Evolutionary conservation across 2,888 invertebrate species (phyloP).

Genomic region (Enchytraeus crypticus): DNA sequence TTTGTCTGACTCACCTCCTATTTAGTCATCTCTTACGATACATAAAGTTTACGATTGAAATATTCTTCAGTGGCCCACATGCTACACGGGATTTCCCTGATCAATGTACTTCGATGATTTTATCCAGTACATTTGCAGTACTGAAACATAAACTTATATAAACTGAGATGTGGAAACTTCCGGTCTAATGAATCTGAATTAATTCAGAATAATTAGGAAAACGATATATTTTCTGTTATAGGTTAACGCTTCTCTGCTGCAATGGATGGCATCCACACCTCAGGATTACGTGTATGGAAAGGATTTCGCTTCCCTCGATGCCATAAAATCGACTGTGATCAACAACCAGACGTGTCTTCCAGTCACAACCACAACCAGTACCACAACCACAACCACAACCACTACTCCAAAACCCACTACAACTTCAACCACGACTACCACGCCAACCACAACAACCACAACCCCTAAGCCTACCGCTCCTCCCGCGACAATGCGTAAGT

Average conservation of each 20-base stretch:
- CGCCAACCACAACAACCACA: not conserved
- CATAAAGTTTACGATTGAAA: too few species aligned
- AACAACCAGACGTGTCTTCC: not conserved
- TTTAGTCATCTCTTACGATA: too few species aligned
- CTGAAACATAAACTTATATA: too few species aligned
- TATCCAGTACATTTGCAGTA: too few species aligned
- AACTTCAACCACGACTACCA: not conserved
- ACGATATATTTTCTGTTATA: too few species aligned
- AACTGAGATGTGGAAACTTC: too few species aligned
- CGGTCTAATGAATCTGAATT: too few species aligned
- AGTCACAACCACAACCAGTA: not conserved
- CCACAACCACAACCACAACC: not conserved
- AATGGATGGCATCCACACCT: not conserved
- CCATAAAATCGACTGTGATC: not conserved
- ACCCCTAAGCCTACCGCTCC: not conserved
- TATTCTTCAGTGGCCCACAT: too few species aligned
- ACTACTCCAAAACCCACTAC: not conserved
- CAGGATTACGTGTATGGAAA: constrained; percentile 1
- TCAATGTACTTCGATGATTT: too few species aligned
- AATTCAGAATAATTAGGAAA: too few species aligned
- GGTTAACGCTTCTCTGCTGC: constrained; percentile 6
- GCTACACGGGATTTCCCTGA: too few species aligned
- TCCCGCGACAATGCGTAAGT: not conserved
- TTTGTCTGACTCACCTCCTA: too few species aligned
- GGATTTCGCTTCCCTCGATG: not conserved